These are phyloP conservation scores for Orchesellides sinensis DNA, from an alignment of 2,888 invertebrate genomes.

Conservation along the genomic window DNA sequence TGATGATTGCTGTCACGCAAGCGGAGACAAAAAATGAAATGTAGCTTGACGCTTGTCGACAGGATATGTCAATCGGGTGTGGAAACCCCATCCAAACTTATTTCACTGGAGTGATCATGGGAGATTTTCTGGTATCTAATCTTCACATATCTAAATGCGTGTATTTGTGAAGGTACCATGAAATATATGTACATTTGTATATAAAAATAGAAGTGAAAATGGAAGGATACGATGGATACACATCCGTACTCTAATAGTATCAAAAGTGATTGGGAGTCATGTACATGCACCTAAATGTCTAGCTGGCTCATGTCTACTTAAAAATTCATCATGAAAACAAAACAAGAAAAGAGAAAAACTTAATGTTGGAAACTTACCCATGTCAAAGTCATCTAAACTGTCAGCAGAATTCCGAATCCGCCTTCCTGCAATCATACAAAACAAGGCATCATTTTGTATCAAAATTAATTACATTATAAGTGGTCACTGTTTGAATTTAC, in stretches of 20 bases:
- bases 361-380: slow-evolving; percentile 66
- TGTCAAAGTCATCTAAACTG: slow-evolving; percentile 73
- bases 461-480: too few species aligned
- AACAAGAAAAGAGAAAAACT: slow-evolving; percentile 1
- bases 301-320: slow-evolving; percentile 31
- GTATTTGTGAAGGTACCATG: not conserved
- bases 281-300: not conserved
- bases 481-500: too few species aligned
- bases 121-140: slow-evolving; percentile 42
- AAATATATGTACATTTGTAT: not conserved
- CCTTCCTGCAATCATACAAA: slow-evolving; percentile 66
- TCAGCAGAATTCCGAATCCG: slow-evolving; percentile 68
- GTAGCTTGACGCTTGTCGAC: slow-evolving; percentile 57
- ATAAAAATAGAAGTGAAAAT: not conserved
- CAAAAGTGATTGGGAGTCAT: not conserved
- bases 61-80: slow-evolving; percentile 61
- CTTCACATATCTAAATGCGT: not conserved
- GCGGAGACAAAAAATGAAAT: slow-evolving; percentile 62
- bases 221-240: too few species aligned
- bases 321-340: slow-evolving; percentile 48
- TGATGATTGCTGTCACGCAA: slow-evolving; percentile 54
- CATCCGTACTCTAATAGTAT: not conserved
- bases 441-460: not conserved
- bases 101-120: slow-evolving; percentile 25
- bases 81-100: slow-evolving; percentile 51